phyloP scores from a whole-genome alignment of 2,797 vertebrate species.

The Pangasius djambal region DNA sequence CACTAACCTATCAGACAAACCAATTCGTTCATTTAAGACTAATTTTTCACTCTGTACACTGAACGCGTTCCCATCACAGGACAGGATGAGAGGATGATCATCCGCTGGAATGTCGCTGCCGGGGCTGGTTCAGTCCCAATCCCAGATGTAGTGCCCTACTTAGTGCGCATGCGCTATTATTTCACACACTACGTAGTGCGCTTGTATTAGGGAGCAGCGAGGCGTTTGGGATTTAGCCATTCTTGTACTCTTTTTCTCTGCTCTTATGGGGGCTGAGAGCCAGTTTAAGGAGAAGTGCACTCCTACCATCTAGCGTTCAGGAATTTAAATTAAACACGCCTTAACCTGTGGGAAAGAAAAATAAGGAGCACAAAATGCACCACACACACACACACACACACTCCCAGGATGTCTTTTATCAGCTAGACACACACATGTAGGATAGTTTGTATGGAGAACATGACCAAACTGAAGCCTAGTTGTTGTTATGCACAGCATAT shows the following conservation, averaged over 20 bases:
- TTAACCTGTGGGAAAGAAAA: not conserved
- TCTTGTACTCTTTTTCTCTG: not conserved
- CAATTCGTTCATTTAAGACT: too few relatives aligned
- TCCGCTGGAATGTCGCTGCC: slow-evolving; percentile 25
- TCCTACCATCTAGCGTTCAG: slow-evolving; percentile 38
- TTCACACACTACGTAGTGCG: not conserved
- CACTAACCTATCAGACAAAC: not conserved
- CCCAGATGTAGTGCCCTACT: not conserved
- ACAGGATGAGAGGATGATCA: not conserved
- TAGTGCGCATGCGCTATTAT: not conserved
- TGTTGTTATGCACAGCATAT: too few relatives aligned
- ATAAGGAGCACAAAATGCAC: not conserved
- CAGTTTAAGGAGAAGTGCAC: not conserved
- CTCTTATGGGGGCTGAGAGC: not conserved
- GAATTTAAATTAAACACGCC: not conserved
- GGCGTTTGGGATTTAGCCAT: not conserved
- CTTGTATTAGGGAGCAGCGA: not conserved
- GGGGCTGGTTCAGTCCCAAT: not conserved
- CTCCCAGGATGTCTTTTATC: too few relatives aligned
- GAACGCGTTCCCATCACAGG: not conserved
- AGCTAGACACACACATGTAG: too few relatives aligned
- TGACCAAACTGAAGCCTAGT: too few relatives aligned
- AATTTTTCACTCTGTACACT: not conserved
- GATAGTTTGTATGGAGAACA: too few relatives aligned
- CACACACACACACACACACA: too few relatives aligned